phyloP scores from a whole-genome alignment of 1,140 invertebrate genomes.

The Heliothis virescens region DNA sequence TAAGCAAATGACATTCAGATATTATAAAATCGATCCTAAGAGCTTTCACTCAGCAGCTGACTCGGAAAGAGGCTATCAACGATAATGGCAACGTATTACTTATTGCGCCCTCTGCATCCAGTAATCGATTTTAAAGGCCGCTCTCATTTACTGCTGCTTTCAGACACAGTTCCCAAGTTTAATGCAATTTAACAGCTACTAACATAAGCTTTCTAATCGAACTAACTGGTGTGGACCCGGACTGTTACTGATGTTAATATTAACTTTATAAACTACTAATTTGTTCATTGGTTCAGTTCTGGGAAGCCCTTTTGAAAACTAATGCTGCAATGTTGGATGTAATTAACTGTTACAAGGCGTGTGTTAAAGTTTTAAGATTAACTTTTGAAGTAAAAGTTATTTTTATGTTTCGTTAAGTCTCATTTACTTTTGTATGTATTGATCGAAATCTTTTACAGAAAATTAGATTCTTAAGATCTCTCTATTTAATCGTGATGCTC shows the following conservation, averaged over 20 bases:
- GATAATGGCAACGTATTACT: constrained; percentile 26
- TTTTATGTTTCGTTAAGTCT: no score
- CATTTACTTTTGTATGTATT: no score
- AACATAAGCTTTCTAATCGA: constrained; percentile 26
- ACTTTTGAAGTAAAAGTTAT: no score
- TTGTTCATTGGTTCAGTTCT: background rate
- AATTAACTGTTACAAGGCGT: no score
- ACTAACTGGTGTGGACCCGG: background rate
- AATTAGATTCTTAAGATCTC: no score
- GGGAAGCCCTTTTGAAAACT: background rate
- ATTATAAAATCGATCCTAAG: constrained; percentile 24
- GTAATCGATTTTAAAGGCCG: constrained; percentile 17
- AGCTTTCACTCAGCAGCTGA: constrained; percentile 14
- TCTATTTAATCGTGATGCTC: no score
- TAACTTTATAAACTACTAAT: constrained; percentile 9
- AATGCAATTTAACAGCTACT: constrained; percentile 32
- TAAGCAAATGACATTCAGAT: background rate
- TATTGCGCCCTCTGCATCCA: constrained; percentile 21
- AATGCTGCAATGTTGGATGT: no score
- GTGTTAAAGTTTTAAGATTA: background rate
- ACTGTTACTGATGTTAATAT: background rate
- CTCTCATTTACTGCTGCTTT: constrained; percentile 22
- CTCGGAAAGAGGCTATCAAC: constrained; percentile 14
- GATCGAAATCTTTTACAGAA: no score
- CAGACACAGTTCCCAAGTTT: constrained; percentile 24